phyloP scores from a whole-genome alignment of 2,113 vertebrate species.

The Varanus salvator region DNA sequence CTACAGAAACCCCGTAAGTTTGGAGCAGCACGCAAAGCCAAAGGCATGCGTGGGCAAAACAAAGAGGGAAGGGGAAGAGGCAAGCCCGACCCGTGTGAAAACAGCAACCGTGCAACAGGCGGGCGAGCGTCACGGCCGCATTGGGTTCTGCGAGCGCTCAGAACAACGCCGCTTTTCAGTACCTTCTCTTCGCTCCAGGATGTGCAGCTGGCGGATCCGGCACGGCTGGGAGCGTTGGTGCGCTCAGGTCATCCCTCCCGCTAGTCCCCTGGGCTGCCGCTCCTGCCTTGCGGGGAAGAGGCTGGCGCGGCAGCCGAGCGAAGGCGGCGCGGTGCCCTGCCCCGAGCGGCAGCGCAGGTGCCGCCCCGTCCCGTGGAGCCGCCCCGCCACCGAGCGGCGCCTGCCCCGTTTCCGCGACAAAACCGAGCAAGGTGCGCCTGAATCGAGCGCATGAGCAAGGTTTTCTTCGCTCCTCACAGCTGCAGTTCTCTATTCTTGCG shows the following conservation, averaged over 20 bases:
- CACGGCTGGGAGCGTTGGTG: no score
- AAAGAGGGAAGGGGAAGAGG: neutral
- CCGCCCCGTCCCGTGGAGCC: neutral
- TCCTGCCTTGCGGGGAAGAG: neutral
- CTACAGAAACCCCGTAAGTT: no score
- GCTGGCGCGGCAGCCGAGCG: neutral
- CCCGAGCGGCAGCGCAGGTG: neutral
- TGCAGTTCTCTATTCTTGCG: no score
- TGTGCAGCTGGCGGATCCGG: neutral
- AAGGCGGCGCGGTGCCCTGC: neutral
- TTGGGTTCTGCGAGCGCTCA: neutral
- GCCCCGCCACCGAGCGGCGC: neutral
- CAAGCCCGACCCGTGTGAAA: neutral
- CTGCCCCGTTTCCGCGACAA: neutral
- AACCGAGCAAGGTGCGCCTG: no score
- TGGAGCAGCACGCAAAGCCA: no score
- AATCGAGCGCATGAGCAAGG: no score
- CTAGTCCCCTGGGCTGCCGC: no score
- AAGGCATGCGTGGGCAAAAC: neutral
- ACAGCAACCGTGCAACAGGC: neutral
- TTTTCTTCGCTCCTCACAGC: no score
- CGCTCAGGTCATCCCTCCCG: neutral
- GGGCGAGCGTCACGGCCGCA: no score
- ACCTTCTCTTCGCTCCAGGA: neutral
- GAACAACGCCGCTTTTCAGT: no score